Evolutionary conservation across 2,888 invertebrate species (phyloP), one percentile per base, ranked within the genome.

Genomic region (Chloroclystis v-ata): DNA sequence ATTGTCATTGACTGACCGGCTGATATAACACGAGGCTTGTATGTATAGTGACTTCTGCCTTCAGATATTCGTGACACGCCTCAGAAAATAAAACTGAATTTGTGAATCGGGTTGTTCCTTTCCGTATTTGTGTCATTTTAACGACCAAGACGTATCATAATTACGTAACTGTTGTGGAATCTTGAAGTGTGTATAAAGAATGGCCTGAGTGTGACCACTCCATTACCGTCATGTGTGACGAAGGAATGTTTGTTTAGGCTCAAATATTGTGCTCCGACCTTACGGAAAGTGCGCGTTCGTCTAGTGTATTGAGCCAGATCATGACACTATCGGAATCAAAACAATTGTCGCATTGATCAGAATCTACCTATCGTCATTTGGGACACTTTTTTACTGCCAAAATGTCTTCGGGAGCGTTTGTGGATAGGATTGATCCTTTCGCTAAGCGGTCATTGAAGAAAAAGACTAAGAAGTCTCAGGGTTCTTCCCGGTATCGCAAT

Each of bases 351-450:
- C 78, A 86, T 84, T 88, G 79, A 88, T 85, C 72, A 78, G 75
- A 76, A 71, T 84, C 76, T 82, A 79, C 77, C 67, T 83, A 76
- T 84, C 75, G 80, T 83, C 85, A 82, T 73, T 82, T 81, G 81
- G 85, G 80, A 83, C 83, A 83, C 76, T 86, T 82, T 79, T 78
- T 75, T 76, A 82, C 75, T 77, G 73, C 72, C 84, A 89, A 88
- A 80, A 91, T 91, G 92, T 88, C 89, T 87, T 93, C 95, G 90
- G 93, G 93, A 90, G 93, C 95, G 85, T 96, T 98, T 91, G 97
- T 98, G 90, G 98, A 99, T 92, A 95, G 98, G 89, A 98, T 99
- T 91, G 99, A 99, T 91, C 99, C 99, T 75, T 99, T 99, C 90
- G 96, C 97, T 71, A 99, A 98, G 91, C 93, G 97, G 84, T 98